Conservation (phyloP, 1,140 invertebrate genomes). For the Hylyphantes graminicola region DNA sequence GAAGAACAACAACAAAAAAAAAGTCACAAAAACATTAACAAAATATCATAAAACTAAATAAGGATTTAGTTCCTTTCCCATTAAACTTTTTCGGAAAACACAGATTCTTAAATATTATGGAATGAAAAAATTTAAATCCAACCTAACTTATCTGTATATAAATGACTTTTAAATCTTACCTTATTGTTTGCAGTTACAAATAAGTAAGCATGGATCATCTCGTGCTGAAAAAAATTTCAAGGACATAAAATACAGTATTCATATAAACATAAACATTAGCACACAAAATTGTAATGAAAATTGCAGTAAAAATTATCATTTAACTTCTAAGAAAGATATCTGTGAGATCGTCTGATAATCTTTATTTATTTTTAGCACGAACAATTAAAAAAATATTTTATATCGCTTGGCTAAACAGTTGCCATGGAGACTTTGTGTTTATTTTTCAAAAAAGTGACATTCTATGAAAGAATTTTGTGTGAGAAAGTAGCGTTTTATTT, state of each 20-base stretch:
- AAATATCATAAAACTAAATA: too few relatives aligned
- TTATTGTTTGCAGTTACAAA: constrained; percentile 82
- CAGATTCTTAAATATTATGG: background rate
- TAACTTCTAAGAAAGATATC: too few relatives aligned
- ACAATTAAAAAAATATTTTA: too few relatives aligned
- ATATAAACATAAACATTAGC: background rate
- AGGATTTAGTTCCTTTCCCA: background rate
- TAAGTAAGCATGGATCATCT: constrained; percentile 99
- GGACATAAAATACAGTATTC: background rate
- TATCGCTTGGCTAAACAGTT: too few relatives aligned
- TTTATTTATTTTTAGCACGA: too few relatives aligned
- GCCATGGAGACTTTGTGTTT: too few relatives aligned
- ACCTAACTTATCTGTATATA: background rate
- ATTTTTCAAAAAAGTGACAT: too few relatives aligned
- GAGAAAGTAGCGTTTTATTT: too few relatives aligned
- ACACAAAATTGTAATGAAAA: background rate
- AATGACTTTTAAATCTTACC: constrained; percentile 23
- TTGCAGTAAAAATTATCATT: background rate
- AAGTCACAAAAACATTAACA: background rate
- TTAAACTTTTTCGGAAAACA: background rate
- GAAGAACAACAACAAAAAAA: background rate
- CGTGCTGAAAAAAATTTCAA: constrained; percentile 74
- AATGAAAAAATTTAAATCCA: background rate
- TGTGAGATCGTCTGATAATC: too few relatives aligned
- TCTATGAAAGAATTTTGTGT: too few relatives aligned